Evolutionary conservation across 2,888 invertebrate genomes (phyloP), one percentile per base, ranked within the genome.

Genomic region (Limnephilus lunatus): DNA sequence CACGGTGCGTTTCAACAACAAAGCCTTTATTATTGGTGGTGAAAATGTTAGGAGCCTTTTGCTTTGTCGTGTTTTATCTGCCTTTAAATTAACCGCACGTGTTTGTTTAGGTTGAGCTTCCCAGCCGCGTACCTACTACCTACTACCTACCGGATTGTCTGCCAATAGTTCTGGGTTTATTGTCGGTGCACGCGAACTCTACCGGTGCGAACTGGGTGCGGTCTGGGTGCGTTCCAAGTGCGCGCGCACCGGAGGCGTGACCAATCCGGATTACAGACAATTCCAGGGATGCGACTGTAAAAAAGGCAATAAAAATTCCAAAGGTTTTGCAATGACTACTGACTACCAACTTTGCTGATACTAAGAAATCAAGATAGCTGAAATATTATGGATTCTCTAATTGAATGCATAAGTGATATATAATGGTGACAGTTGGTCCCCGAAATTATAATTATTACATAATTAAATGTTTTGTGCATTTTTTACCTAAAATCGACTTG

Each of bases 171-270:
- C 14, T 86, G 39, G 31, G 91, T 87, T 44, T 83, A 68, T 31
- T 87, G 53, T 32, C 81, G 68, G 92, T 92, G 86, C 91, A 91
- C 91, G 92, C 82, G 92, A 89, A 92, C 92, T 89, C 89, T 85
- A 25, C 30, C 53, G 53, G 53, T 19, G 19, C 53, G 19, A 48
- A 48, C 48, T 19, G 25, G 25, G 68, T 68, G 25, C 68, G 68
- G 25, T 68, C 68, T 68, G 85, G 44, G 90, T 90, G 30, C 89
- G 85, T 90, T 87, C n/a, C 30, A 30, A 85, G 92, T 92, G 91
- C 92, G 91, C 89, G 92, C 91, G 92, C 91, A 92, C 92, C 44
- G 81, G 80, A 32, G 48, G 86, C 48, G 12, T 48, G 83, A 31
- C 80, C 25, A 11, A 19, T 82, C 30, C 82, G 82, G 19, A 82